Percentiles rank a stretch among this genome's conserved stretches.
phyloP scores from a whole-genome alignment of 2,113 vertebrate genomes.

The Malurus cyaneus region DNA sequence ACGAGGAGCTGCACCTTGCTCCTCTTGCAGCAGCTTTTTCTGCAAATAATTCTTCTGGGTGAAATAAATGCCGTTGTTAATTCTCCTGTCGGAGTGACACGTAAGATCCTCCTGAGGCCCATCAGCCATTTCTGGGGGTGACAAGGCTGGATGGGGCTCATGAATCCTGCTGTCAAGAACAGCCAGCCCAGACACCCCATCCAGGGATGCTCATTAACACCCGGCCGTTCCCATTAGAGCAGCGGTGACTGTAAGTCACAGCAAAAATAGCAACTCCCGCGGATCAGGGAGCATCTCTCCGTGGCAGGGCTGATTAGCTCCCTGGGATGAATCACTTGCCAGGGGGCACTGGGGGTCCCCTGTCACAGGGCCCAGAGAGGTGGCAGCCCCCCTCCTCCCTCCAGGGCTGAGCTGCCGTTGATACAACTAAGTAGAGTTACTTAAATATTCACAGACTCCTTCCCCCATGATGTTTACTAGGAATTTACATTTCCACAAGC shows the following conservation, averaged over 20 bases:
- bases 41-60: neutral
- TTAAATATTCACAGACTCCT: conserved; percentile 46
- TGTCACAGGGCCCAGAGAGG: neutral
- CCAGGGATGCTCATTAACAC: conserved; percentile 29
- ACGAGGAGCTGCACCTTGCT: neutral
- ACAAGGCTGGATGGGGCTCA: neutral
- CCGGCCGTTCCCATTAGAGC: neutral
- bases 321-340: neutral
- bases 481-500: conserved; percentile 54
- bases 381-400: neutral
- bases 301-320: neutral
- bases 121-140: neutral
- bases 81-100: neutral
- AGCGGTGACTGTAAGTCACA: neutral
- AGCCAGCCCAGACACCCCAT: neutral
- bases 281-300: neutral
- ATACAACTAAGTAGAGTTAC: neutral
- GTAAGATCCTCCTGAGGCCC: neutral
- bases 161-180: neutral
- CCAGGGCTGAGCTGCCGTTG: neutral
- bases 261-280: conserved; percentile 7
- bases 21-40: neutral
- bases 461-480: neutral
- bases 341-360: neutral
- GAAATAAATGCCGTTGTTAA: neutral